Evolutionary conservation across 2,113 vertebrate genomes (phyloP).

Genomic region (Melanostigma gelatinosum): DNA sequence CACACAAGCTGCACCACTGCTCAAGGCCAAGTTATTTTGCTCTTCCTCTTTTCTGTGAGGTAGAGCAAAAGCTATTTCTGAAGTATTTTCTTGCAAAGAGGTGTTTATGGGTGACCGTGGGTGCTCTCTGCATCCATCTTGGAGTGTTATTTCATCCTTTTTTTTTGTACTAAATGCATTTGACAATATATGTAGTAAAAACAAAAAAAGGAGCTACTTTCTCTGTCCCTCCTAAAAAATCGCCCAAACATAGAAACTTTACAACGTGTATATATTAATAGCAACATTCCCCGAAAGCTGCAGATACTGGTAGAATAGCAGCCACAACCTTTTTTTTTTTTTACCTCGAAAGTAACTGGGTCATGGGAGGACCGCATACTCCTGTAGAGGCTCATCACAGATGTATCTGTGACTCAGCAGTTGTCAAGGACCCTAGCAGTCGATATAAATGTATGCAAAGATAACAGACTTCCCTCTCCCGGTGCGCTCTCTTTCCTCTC

Average conservation of each 20-base stretch:
- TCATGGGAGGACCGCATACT: background rate
- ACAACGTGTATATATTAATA: conserved; percentile 29
- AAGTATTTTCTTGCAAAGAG: conserved; percentile 7
- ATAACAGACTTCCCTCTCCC: background rate
- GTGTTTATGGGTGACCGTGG: conserved; percentile 17
- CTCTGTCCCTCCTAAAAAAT: background rate
- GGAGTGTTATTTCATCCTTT: background rate
- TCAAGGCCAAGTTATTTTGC: conserved; percentile 6
- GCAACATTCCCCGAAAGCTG: conserved; percentile 23
- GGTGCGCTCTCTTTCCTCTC: background rate
- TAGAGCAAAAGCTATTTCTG: background rate
- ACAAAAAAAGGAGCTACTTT: conserved; percentile 1
- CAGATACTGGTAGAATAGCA: conserved; percentile 4
- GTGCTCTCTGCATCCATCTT: background rate
- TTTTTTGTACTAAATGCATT: background rate
- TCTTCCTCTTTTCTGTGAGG: background rate
- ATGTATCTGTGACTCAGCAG: conserved; percentile 27
- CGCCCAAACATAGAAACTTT: background rate
- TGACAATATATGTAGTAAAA: background rate
- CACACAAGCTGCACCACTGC: background rate
- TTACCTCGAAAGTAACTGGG: background rate
- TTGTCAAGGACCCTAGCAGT: background rate
- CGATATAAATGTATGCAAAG: conserved; percentile 21
- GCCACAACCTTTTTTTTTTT: background rate
- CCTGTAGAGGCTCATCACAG: conserved; percentile 5